Conservation (phyloP, 2,888 invertebrate genomes). For the Oasisia sp. region DNA sequence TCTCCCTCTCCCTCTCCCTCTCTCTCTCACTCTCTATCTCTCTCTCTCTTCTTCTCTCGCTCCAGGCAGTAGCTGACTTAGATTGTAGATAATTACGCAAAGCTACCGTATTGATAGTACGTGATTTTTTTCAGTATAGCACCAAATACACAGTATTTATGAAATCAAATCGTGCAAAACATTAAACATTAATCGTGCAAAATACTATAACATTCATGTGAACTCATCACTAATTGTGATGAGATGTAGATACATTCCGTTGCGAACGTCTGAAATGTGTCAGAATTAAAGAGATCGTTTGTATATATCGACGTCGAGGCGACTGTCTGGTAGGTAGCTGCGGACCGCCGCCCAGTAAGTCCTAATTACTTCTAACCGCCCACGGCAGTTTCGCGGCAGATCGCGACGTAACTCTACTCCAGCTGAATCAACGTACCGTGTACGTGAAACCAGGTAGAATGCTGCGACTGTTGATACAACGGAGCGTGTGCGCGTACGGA, state of each 20-base stretch:
- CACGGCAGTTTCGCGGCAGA: neutral
- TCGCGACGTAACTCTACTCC: neutral
- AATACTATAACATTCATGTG: no score
- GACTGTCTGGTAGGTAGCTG: neutral
- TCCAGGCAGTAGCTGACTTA: conserved; percentile 19
- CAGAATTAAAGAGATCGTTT: neutral
- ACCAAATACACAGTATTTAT: no score
- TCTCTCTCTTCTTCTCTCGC: conserved; percentile 14
- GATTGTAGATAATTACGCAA: no score
- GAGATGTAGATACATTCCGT: neutral
- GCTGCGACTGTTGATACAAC: neutral
- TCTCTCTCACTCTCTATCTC: conserved; percentile 24
- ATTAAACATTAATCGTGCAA: no score
- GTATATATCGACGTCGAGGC: neutral
- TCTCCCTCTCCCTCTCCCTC: conserved; percentile 18
- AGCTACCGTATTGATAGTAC: no score
- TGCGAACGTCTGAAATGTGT: neutral
- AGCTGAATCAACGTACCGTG: neutral
- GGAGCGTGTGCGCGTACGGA: neutral
- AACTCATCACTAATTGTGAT: neutral
- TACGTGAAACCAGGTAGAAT: neutral
- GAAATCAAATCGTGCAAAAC: no score
- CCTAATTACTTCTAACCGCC: neutral
- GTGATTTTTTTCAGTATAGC: no score
- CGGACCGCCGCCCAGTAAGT: neutral